phyloP scores from a whole-genome alignment of 2,113 vertebrate genomes.

The Pachyramphus minor region DNA sequence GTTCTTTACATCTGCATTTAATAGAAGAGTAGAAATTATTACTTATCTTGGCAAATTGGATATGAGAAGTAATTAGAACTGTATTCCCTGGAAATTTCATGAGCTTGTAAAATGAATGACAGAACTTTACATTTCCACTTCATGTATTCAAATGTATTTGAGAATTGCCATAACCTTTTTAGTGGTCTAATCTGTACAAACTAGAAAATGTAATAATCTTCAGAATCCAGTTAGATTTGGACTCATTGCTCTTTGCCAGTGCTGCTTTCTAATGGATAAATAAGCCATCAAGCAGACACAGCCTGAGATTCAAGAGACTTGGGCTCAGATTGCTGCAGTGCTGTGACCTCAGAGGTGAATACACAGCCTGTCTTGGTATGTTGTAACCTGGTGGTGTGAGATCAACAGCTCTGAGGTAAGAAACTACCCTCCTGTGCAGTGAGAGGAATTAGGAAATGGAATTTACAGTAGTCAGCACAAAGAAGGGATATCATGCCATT shows the following conservation, averaged over 20 bases:
- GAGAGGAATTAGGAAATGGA: background rate
- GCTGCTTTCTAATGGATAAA: background rate
- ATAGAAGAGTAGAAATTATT: constrained; percentile 7
- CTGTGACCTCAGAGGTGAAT: background rate
- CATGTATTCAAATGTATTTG: background rate
- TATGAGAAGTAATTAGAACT: constrained; percentile 10
- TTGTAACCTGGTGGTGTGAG: background rate
- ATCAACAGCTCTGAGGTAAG: background rate
- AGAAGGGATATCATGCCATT: background rate
- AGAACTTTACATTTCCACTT: background rate
- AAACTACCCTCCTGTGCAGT: background rate
- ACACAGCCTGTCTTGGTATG: accelerated
- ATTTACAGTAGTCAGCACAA: background rate
- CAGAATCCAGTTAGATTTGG: background rate
- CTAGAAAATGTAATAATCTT: background rate
- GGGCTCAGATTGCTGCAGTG: background rate
- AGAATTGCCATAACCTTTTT: background rate
- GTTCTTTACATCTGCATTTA: constrained; percentile 33
- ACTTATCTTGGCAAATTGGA: constrained; percentile 28
- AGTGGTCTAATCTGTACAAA: background rate
- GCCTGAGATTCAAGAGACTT: background rate
- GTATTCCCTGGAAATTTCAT: constrained; percentile 12
- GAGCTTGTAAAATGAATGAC: background rate
- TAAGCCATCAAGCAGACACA: background rate
- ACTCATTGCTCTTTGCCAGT: background rate